Percentiles rank a stretch among this genome's conserved stretches.
Evolutionary conservation across 2,888 invertebrate species (phyloP).

Genomic region (Protophormia terraenovae): DNA sequence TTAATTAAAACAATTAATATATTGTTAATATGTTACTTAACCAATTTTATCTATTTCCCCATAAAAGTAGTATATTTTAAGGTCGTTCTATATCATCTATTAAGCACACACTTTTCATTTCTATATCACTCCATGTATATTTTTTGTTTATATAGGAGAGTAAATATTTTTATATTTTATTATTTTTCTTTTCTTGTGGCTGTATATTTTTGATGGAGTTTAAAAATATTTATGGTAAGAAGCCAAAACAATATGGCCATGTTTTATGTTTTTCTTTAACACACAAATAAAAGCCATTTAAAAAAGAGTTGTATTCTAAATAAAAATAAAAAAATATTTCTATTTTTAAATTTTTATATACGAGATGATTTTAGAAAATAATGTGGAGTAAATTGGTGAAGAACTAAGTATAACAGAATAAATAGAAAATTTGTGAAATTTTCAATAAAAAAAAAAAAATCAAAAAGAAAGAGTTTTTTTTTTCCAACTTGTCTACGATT

Average conservation of each 20-base stretch:
- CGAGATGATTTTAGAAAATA: slow-evolving; percentile 14
- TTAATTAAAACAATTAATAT: too few species aligned
- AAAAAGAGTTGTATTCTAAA: slow-evolving; percentile 55
- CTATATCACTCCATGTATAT: neutral
- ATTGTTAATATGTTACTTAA: too few species aligned
- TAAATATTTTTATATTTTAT: slow-evolving; percentile 32
- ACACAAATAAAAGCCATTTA: slow-evolving; percentile 25
- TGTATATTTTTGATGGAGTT: slow-evolving; percentile 55
- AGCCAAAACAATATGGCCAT: slow-evolving; percentile 63
- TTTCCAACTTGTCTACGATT: slow-evolving; percentile 12
- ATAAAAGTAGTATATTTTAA: neutral
- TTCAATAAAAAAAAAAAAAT: slow-evolving; percentile 10
- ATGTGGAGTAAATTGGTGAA: slow-evolving; percentile 33
- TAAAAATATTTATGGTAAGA: slow-evolving; percentile 67
- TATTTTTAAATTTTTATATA: slow-evolving; percentile 47
- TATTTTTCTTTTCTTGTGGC: slow-evolving; percentile 35
- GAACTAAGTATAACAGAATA: too few species aligned
- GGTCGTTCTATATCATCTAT: neutral
- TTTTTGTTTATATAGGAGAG: slow-evolving; percentile 55
- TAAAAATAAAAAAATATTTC: too few species aligned
- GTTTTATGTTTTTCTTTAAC: slow-evolving; percentile 52
- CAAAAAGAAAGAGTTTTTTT: neutral
- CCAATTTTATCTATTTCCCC: too few species aligned
- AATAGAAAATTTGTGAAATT: neutral
- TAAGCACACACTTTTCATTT: neutral